Percentiles rank a stretch among this genome's conserved stretches.
phyloP scores from a whole-genome alignment of 2,113 vertebrate species.

The Eublepharis macularius region DNA sequence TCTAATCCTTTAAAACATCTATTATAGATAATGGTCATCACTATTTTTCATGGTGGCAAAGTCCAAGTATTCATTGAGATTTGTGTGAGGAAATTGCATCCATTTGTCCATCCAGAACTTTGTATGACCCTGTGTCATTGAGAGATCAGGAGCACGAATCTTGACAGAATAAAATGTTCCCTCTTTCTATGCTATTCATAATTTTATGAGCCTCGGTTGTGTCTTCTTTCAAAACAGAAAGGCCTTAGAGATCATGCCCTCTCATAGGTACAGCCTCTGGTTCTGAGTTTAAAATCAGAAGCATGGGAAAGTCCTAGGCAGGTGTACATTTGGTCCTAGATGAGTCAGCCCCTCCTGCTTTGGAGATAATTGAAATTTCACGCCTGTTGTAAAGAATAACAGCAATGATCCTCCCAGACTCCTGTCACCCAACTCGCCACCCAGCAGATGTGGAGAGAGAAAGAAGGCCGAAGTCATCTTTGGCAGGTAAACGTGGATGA shows the following conservation, averaged over 20 bases:
- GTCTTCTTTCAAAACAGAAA: not conserved
- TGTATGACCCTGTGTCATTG: not conserved
- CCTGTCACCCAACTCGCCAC: not conserved
- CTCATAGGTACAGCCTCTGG: not conserved
- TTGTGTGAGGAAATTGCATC: not conserved
- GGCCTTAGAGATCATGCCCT: accelerated
- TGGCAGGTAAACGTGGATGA: slow-evolving; percentile 42
- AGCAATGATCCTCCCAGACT: not conserved
- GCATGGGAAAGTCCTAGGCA: not conserved
- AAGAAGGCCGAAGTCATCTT: slow-evolving; percentile 30
- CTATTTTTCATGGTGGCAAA: not conserved
- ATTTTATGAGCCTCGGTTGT: not conserved
- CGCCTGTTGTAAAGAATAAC: not conserved
- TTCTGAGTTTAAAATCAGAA: not conserved
- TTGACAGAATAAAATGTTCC: not conserved
- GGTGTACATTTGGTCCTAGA: not conserved
- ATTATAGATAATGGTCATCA: not conserved
- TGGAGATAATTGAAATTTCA: not conserved
- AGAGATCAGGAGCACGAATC: not conserved
- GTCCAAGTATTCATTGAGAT: not conserved
- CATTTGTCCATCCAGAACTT: not conserved
- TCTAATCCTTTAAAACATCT: not conserved
- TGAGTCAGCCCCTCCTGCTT: not conserved
- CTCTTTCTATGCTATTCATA: not conserved
- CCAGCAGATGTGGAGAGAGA: not conserved